phyloP scores from a whole-genome alignment of 1,140 invertebrate genomes.

The Papilio xuthus region DNA sequence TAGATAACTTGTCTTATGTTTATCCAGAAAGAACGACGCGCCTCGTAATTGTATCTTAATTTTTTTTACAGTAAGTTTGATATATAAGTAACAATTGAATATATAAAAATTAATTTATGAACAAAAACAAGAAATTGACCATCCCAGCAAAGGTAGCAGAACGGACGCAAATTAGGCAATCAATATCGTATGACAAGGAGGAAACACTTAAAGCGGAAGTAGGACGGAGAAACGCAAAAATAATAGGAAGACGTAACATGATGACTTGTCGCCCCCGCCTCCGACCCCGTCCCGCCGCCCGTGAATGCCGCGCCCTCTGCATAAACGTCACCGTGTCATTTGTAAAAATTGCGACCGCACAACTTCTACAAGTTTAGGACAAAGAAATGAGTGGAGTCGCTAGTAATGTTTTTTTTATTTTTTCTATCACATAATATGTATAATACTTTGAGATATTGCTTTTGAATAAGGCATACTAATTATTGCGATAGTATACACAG shows the following conservation, averaged over 20 bases:
- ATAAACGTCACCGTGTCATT: conserved; percentile 80
- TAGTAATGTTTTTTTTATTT: conserved; percentile 17
- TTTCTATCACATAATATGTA: background rate
- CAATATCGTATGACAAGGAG: conserved; percentile 45
- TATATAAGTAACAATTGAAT: too few relatives aligned
- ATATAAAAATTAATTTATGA: background rate
- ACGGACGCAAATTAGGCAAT: conserved; percentile 43
- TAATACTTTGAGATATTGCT: background rate
- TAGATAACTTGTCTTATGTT: conserved; percentile 45
- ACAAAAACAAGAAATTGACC: background rate
- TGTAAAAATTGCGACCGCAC: conserved; percentile 79
- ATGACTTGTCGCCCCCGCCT: conserved; percentile 67
- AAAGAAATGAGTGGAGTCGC: conserved; percentile 51
- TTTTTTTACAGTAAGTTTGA: too few relatives aligned
- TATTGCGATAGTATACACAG: background rate
- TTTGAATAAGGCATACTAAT: background rate
- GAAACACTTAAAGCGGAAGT: conserved; percentile 58
- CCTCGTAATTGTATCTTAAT: too few relatives aligned
- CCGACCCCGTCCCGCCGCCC: too few relatives aligned
- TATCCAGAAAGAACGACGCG: conserved; percentile 30
- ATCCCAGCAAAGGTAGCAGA: conserved; percentile 41
- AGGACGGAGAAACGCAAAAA: conserved; percentile 61
- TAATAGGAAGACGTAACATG: conserved; percentile 77
- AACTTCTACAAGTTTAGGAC: conserved; percentile 74
- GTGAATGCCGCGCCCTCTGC: conserved; percentile 58